Percentiles rank a stretch among this genome's conserved stretches.
These are phyloP conservation scores for Hapalemur alaotrensis DNA, from an alignment of 2,797 vertebrate species.

Conservation along the genomic window DNA sequence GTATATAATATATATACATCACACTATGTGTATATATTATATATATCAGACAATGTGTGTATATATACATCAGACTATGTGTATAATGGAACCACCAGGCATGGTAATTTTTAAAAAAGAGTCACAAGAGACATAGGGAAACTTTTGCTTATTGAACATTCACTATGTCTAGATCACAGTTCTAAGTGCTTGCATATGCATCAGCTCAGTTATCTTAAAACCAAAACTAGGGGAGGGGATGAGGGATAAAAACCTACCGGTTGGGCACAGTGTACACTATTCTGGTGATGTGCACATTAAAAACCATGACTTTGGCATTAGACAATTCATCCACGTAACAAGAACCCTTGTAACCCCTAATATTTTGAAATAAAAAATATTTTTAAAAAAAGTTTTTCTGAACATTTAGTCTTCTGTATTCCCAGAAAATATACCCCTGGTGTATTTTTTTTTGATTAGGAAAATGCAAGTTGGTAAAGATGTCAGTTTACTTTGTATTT, in stretches of 20 bases:
- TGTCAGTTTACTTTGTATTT: background rate
- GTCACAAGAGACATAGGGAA: background rate
- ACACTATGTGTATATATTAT: background rate
- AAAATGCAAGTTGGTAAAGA: background rate
- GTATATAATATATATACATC: background rate
- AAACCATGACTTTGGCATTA: background rate
- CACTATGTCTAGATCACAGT: background rate
- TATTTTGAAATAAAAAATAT: background rate
- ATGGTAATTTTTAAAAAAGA: background rate
- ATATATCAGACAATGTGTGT: background rate
- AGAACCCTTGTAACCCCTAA: background rate
- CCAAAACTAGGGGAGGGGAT: background rate
- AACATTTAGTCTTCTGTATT: background rate
- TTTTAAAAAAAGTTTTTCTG: background rate
- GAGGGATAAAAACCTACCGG: background rate
- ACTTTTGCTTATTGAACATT: background rate
- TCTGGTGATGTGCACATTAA: background rate
- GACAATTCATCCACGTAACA: background rate
- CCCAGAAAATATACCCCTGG: background rate
- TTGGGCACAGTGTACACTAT: background rate
- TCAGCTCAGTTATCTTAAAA: background rate
- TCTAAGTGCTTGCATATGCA: background rate
- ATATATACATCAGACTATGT: background rate
- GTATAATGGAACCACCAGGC: background rate
- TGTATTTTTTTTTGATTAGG: background rate